A percentile compares a stretch with the other conserved stretches of the same genome.
Conservation (phyloP, 2,113 vertebrate genomes). For the Oceanodroma tethys region DNA sequence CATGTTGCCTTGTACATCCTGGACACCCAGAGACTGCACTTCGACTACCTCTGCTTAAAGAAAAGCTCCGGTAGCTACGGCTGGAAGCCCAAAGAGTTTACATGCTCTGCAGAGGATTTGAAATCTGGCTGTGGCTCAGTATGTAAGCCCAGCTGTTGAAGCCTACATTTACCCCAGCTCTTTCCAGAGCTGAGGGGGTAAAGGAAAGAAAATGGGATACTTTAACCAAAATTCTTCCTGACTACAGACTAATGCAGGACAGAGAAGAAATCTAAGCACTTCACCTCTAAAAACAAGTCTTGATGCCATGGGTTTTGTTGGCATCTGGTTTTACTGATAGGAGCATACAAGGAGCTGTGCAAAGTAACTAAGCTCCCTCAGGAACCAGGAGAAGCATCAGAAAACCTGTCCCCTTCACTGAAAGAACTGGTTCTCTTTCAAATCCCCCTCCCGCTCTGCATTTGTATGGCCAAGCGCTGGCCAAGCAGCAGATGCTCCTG, state of each 20-base stretch:
- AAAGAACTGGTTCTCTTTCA: background rate
- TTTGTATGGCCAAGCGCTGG: background rate
- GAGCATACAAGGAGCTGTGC: rapidly evolving
- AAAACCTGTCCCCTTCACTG: background rate
- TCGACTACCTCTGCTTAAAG: background rate
- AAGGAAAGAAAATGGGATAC: background rate
- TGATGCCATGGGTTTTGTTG: background rate
- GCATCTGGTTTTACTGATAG: background rate
- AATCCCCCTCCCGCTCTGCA: background rate
- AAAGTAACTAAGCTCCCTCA: background rate
- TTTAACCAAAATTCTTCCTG: background rate
- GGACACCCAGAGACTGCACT: background rate
- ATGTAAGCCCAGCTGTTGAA: background rate
- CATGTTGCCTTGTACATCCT: background rate
- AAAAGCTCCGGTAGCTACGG: background rate
- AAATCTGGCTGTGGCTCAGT: background rate
- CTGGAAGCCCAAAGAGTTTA: background rate
- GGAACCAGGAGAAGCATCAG: background rate
- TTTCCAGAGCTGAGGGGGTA: background rate
- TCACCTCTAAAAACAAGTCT: background rate
- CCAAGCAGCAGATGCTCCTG: background rate
- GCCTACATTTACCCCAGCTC: background rate
- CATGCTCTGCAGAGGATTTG: background rate
- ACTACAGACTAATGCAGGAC: background rate
- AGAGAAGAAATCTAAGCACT: background rate